phyloP scores from a whole-genome alignment of 2,113 vertebrate species.

The Corapipo altera region DNA sequence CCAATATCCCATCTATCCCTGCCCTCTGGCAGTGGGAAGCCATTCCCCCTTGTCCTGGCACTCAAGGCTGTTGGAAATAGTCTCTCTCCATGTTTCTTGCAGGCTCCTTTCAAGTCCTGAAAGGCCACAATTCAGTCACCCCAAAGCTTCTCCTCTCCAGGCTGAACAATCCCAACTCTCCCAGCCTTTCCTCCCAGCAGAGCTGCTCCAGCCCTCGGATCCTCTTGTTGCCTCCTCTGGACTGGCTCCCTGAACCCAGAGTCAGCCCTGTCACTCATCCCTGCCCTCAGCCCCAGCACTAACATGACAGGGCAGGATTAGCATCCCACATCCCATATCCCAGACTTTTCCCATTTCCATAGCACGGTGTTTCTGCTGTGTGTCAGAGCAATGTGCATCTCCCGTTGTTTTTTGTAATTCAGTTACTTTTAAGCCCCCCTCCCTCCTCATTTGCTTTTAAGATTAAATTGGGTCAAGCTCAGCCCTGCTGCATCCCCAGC shows the following conservation, averaged over 20 bases:
- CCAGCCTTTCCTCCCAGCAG: background rate
- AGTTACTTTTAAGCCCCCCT: background rate
- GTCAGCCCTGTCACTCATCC: background rate
- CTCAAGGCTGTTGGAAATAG: accelerated
- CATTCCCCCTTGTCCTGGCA: background rate
- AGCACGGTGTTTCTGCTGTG: background rate
- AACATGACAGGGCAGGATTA: accelerated
- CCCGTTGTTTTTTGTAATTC: background rate
- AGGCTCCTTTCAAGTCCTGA: accelerated
- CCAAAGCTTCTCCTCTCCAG: background rate
- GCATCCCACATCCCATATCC: background rate
- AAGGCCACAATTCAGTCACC: accelerated
- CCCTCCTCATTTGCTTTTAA: background rate
- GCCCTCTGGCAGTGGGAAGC: background rate
- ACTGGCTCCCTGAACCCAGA: background rate
- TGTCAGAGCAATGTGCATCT: background rate
- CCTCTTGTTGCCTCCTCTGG: background rate
- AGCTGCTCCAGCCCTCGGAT: background rate
- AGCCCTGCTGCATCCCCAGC: background rate
- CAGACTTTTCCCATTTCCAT: accelerated
- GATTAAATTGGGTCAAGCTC: accelerated
- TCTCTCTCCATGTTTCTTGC: accelerated
- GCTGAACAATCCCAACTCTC: background rate
- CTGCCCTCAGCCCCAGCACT: background rate
- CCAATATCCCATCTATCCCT: background rate